Base-by-base conservation (phyloP, 2,888 invertebrate species). In the Drosophila longiperda region DNA sequence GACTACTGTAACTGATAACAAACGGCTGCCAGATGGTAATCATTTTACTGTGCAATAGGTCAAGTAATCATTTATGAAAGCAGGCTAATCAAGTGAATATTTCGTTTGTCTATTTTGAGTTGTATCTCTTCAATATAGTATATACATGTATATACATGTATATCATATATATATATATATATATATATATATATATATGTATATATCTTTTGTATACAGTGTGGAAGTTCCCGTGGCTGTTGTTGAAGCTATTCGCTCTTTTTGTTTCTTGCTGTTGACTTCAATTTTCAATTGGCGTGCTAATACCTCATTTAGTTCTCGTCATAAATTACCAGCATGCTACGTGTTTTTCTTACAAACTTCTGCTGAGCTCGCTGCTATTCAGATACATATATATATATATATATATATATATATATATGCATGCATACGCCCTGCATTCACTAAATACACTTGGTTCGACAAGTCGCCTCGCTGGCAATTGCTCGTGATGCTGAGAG, bases 231-330 rank as follows among this genome's bases (percentile, higher is more conserved):
- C 23, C 29, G 45, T 20, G 5, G 63, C n/a, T 26, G 26, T 11
- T 26, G 26, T 11, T 11, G 54, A 15, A 49, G 33, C 36, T 8
- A 45, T n/a, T 33, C 32, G 60, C 53, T 60, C 20, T 69, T 72
- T 32, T 29, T 40, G 36, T 36, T 42, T 32, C 60, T 58, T 75
- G 68, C 38, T 70, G 72, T 73, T 78, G 71, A 75, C 84, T 77
- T 81, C 89, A 78, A 70, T 73, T 91, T 86, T 80, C 90, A 87
- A 91, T 92, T 91, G 86, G 92, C 92, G 91, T 91, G 91, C 77
- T 92, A 90, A 90, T 91, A 92, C 89, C 91, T 92, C 92, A 91
- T 91, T 92, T 91, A 91, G 89, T 87, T 90, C 84, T 78, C 80
- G 88, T 78, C 80, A 75, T 84, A 89, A 82, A 80, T 76, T 83